A percentile compares a stretch with the other conserved stretches of the same genome.
Evolutionary conservation across 1,140 invertebrate genomes (phyloP).

Genomic region (Drosophila albomicans): DNA sequence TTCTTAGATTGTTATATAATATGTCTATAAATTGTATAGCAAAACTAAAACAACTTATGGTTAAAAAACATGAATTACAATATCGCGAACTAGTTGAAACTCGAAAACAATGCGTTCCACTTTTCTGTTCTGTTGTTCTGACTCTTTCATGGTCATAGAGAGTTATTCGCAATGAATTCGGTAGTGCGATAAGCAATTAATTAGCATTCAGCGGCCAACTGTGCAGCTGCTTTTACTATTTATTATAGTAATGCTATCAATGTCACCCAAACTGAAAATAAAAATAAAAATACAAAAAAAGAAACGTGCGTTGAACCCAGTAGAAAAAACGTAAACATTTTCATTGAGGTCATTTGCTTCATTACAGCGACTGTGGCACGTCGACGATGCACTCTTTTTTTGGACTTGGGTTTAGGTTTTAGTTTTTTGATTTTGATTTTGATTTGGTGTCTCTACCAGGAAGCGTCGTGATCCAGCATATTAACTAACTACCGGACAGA

Average conservation of each 20-base stretch:
- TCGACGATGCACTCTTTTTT: conserved; percentile 27
- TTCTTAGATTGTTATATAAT: no score
- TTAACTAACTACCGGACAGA: conserved; percentile 29
- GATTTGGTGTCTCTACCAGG: conserved; percentile 16
- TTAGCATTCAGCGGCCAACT: conserved; percentile 19
- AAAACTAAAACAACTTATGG: no score
- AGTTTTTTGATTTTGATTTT: background rate
- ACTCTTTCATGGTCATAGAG: background rate
- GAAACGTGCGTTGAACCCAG: conserved; percentile 52
- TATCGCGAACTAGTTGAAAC: no score
- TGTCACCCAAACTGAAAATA: conserved; percentile 19
- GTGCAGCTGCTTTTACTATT: conserved; percentile 25
- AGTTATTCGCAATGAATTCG: background rate
- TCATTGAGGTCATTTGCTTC: conserved; percentile 48
- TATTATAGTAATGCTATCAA: conserved; percentile 21
- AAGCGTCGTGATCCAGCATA: conserved; percentile 44
- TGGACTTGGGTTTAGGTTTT: background rate
- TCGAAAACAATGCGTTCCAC: background rate
- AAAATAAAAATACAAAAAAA: conserved; percentile 19
- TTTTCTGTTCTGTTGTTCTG: background rate
- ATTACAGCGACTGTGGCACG: conserved; percentile 21
- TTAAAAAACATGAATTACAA: no score
- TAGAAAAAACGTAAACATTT: conserved; percentile 23
- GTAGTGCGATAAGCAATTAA: conserved; percentile 18
- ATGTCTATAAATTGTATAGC: no score